Evolutionary conservation across 2,888 invertebrate genomes (phyloP).

Genomic region (Dasysyrphus tricinctus): DNA sequence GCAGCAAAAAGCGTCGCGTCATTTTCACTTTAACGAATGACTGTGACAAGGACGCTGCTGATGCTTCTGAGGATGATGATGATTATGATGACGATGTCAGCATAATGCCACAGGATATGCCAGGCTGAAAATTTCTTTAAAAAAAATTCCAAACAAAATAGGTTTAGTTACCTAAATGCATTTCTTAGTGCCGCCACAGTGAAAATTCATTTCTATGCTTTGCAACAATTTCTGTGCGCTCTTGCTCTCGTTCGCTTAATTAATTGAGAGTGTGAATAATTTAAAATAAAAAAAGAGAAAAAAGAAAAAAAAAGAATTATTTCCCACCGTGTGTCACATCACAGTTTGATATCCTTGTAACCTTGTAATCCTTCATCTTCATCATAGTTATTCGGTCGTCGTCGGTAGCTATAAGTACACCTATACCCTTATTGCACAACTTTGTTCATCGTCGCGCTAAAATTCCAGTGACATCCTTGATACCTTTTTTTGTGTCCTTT

Average conservation of each 20-base stretch:
- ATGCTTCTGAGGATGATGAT: conserved; percentile 54
- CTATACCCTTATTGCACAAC: neutral
- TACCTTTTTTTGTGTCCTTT: conserved; percentile 44
- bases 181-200: conserved; percentile 42
- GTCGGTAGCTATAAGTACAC: neutral
- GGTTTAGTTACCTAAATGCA: conserved; percentile 28
- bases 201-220: conserved; percentile 25
- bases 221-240: conserved; percentile 31
- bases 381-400: conserved; percentile 37
- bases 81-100: conserved; percentile 63
- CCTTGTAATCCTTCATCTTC: conserved; percentile 63
- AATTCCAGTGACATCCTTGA: conserved; percentile 54
- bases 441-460: conserved; percentile 16
- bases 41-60: conserved; percentile 70
- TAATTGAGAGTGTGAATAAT: conserved; percentile 72
- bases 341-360: conserved; percentile 58
- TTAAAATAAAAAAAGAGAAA: conserved; percentile 27
- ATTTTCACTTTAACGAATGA: conserved; percentile 70
- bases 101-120: conserved; percentile 69
- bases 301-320: conserved; percentile 1
- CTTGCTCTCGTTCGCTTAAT: conserved; percentile 61
- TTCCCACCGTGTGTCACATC: conserved; percentile 47
- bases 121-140: conserved; percentile 14
- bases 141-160: neutral
- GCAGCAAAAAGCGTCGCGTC: conserved; percentile 62